Evolutionary conservation across 2,797 vertebrate species (phyloP), one percentile per base, ranked within the genome.

Genomic region (Hippocampus kuda): DNA sequence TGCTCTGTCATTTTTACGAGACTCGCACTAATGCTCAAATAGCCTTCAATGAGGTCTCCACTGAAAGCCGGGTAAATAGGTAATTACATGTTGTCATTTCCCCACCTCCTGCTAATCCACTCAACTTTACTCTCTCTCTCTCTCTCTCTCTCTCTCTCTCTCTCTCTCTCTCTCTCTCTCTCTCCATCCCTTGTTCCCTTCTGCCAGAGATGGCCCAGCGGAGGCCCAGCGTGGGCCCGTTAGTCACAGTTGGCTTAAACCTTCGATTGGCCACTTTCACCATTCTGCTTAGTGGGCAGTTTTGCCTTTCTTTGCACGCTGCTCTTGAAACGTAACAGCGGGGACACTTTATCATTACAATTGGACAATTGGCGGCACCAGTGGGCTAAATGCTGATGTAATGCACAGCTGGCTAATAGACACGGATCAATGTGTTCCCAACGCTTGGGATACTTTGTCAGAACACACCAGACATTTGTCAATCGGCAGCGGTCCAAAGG

Each of bases 61-160:
- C 84, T 87, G 77, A 88, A 85, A 81, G 77, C 81, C 76, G 80
- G 81, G 77, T 88, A 85, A 87, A 87, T 89, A 86, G 87, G 82
- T 90, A 86, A 89, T 89, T 88, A 88, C 83, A 89, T 85, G 85
- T 87, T 88, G 82, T 86, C 84, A 72, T 74, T 78, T 77, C 81
- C 71, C 80, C 75, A 82, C 83, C 79, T 84, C 80, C 75, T 82
- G 74, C 81, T 84, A 85, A 87, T 88, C 84, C 83, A 87, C 86
- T 89, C 84, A 76, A 75, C 82, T 79, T 81, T 74, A 67, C 74
- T 77, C 69, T 65, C 16, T 75, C 79, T 68, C 71, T 42, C 27
- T 80, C 75, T 75, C 22, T 51, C 71, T 57, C 69, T 27, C 68
- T 66, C 72, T 74, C 68, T 68, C 72, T 74, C 68, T 27, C 76